Conservation (phyloP, 2,797 vertebrate genomes). For the Dipus sagitta region DNA sequence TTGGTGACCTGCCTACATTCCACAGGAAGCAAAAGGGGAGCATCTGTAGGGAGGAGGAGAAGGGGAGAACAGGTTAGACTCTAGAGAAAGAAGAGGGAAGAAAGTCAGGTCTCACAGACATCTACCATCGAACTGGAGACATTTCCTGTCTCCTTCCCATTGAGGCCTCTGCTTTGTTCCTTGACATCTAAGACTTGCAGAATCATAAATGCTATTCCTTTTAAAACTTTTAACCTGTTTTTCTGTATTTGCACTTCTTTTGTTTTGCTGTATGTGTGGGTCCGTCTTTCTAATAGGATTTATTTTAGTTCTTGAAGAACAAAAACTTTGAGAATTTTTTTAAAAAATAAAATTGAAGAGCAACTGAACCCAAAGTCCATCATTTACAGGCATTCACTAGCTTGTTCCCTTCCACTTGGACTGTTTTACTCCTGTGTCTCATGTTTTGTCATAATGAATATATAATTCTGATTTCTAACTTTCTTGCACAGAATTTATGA, state of each 20-base stretch:
- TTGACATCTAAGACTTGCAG: not conserved
- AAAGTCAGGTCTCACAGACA: not conserved
- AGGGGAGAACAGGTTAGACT: not conserved
- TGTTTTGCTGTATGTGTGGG: not conserved
- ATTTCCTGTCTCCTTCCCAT: not conserved
- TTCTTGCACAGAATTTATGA: conserved; percentile 50
- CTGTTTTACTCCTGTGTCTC: not conserved
- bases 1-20: not conserved
- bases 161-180: not conserved
- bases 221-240: not conserved
- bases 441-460: conserved; percentile 41
- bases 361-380: not conserved
- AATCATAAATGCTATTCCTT: not conserved
- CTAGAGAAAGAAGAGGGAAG: not conserved
- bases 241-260: not conserved
- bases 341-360: not conserved
- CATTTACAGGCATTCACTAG: not conserved
- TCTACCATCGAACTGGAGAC: not conserved
- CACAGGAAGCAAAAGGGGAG: not conserved
- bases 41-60: not conserved
- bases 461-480: conserved; percentile 42
- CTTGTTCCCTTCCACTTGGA: not conserved
- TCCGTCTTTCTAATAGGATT: not conserved
- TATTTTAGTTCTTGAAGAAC: conserved; percentile 38
- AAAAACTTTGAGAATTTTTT: conserved; percentile 8